A percentile compares a stretch with the other conserved stretches of the same genome.
Conservation (phyloP, 2,797 vertebrate genomes). For the Petrocephalus sullivani region DNA sequence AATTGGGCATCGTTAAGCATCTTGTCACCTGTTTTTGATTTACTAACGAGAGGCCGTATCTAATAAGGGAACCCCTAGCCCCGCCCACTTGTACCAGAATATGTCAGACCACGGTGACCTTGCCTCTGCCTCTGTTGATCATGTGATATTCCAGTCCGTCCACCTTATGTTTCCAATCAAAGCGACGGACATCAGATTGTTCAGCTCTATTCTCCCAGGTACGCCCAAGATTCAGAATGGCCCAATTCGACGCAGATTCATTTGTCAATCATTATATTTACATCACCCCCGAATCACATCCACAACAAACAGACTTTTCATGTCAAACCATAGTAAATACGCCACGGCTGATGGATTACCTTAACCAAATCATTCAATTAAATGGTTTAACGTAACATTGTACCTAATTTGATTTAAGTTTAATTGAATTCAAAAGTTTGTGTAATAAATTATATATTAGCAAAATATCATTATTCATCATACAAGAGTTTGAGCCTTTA, state of each 20-base stretch:
- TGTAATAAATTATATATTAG: neutral
- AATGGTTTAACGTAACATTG: neutral
- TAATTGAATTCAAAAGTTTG: slow-evolving; percentile 28
- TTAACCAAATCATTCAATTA: neutral
- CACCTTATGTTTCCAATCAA: neutral
- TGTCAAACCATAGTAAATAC: neutral
- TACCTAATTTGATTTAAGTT: neutral
- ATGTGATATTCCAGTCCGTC: neutral
- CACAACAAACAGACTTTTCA: neutral
- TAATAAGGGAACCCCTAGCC: neutral
- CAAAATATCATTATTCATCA: neutral
- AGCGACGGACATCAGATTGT: neutral
- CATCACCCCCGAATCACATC: neutral
- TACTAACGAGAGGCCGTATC: neutral
- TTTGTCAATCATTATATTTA: neutral
- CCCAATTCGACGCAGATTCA: neutral
- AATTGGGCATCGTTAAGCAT: neutral
- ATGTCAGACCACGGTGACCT: neutral
- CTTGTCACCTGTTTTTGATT: neutral
- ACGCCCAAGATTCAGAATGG: neutral
- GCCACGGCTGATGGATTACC: neutral
- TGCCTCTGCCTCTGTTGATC: neutral
- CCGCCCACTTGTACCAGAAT: neutral
- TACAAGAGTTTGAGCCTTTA: neutral
- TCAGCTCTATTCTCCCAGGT: neutral